phyloP scores from a whole-genome alignment of 2,888 invertebrate genomes.

The Ophioninae sp. region DNA sequence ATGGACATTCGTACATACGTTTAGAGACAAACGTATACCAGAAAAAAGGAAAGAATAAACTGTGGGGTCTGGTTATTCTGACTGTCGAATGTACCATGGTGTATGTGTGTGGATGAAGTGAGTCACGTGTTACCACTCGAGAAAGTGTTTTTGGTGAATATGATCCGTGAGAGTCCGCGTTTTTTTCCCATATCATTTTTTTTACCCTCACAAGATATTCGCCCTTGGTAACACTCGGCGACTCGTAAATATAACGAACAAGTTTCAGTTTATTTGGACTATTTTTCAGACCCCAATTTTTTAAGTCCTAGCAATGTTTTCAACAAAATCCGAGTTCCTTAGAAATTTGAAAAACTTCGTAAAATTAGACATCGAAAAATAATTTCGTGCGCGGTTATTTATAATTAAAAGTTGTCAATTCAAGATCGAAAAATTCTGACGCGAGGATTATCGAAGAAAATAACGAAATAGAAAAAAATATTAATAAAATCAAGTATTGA shows the following conservation, averaged over 20 bases:
- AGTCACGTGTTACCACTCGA: constrained; percentile 48
- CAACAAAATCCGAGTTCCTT: too few species aligned
- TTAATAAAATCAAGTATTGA: too few species aligned
- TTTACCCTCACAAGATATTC: neutral
- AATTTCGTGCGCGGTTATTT: too few species aligned
- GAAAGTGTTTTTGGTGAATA: constrained; percentile 22
- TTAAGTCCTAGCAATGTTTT: too few species aligned
- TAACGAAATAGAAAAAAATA: too few species aligned
- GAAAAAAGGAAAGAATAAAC: constrained; percentile 12
- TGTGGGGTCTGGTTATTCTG: constrained; percentile 29
- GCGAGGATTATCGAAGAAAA: too few species aligned
- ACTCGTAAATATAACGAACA: neutral
- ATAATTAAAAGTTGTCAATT: too few species aligned
- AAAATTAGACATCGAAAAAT: too few species aligned
- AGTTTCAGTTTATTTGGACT: too few species aligned
- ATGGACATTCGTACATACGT: neutral
- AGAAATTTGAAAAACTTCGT: too few species aligned
- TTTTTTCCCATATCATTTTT: neutral
- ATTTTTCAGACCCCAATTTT: too few species aligned
- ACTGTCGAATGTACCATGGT: constrained; percentile 12
- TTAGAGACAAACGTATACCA: neutral
- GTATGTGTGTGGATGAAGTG: constrained; percentile 6
- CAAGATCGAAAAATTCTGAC: too few species aligned
- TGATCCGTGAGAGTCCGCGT: neutral
- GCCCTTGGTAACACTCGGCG: neutral